These are phyloP conservation scores for Drosophila navojoa DNA, from an alignment of 1,140 invertebrate genomes.

Conservation along the genomic window DNA sequence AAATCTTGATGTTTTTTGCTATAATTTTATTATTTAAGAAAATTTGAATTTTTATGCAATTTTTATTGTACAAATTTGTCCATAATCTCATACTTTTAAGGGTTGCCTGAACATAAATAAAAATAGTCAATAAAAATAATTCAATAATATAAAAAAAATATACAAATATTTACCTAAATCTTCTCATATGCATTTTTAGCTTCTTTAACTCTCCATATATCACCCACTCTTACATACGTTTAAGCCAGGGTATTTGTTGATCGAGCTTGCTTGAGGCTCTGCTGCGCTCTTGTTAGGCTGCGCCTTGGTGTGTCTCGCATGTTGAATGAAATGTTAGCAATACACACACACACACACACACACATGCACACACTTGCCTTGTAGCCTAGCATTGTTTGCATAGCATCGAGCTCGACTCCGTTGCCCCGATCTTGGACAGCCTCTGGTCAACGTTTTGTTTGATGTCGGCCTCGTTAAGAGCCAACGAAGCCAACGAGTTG, in stretches of 20 bases:
- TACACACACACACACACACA: constrained; percentile 38
- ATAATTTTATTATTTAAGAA: too few relatives aligned
- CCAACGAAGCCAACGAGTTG: constrained; percentile 81
- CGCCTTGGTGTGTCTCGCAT: constrained; percentile 45
- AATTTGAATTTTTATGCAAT: too few relatives aligned
- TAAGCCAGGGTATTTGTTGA: constrained; percentile 19
- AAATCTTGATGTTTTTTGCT: too few relatives aligned
- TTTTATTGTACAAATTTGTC: too few relatives aligned
- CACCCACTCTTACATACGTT: neutral
- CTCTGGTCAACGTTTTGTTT: constrained; percentile 74
- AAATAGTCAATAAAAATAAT: too few relatives aligned
- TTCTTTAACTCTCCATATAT: too few relatives aligned
- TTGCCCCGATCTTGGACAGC: constrained; percentile 47
- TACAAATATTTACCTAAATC: too few relatives aligned
- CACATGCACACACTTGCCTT: constrained; percentile 17
- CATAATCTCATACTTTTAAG: too few relatives aligned
- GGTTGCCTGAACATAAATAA: too few relatives aligned
- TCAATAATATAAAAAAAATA: too few relatives aligned
- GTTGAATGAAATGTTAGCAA: constrained; percentile 80
- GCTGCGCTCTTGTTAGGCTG: constrained; percentile 24
- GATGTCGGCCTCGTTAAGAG: constrained; percentile 82
- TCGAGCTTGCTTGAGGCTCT: constrained; percentile 12
- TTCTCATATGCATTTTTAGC: too few relatives aligned
- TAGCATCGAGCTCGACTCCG: constrained; percentile 60
- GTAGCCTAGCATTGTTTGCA: constrained; percentile 76